Evolutionary conservation across 2,113 vertebrate genomes (phyloP), one percentile per base, ranked within the genome.

Genomic region (Melanocharis versteri): DNA sequence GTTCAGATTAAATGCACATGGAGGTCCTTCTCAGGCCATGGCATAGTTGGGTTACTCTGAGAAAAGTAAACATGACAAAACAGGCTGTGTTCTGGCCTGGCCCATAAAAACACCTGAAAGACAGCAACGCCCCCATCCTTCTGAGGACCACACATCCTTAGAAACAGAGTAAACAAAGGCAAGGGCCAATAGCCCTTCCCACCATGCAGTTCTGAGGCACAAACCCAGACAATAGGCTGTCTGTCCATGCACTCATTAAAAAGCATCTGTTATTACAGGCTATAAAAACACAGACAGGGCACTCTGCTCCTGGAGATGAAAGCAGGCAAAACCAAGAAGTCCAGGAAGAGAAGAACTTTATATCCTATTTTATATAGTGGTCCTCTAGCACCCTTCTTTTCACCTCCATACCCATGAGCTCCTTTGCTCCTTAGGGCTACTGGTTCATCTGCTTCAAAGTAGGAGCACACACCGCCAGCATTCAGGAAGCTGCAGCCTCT

Each of bases 161-260:
- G 88, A 76, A 85, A 70, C 57, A 79, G 53, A 76, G 50, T 88
- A 94, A 96, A 95, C 71, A 96, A 93, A 79, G 61, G 54, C 83
- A 92, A 95, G 62, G 65, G 90, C 92, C 94, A 92, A 85, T 73
- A 93, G 71, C 50, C 58, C 83, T 97, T 86, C 88, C 85, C 68
- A 88, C 85, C 35, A 35, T 2, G 37, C 61, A 83, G 66, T 77
- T 90, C 85, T 92, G 83, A 95, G 83, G 71, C 85, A 86, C 50
- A 90, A 90, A 88, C 45, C 26, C 94, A 94, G 88, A 95, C 90
- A 95, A 95, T 70, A 88, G 54, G 42, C 58, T 86, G 90, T 64
- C 88, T 93, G 95, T 88, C 90, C 3, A 0, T 47, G 58, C 19
- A 42, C 79, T 93, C 68, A 62, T 93, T 90, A 62, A 90, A 95